Base-by-base conservation (phyloP, 2,797 vertebrate genomes). In the Gobio occitaniae region DNA sequence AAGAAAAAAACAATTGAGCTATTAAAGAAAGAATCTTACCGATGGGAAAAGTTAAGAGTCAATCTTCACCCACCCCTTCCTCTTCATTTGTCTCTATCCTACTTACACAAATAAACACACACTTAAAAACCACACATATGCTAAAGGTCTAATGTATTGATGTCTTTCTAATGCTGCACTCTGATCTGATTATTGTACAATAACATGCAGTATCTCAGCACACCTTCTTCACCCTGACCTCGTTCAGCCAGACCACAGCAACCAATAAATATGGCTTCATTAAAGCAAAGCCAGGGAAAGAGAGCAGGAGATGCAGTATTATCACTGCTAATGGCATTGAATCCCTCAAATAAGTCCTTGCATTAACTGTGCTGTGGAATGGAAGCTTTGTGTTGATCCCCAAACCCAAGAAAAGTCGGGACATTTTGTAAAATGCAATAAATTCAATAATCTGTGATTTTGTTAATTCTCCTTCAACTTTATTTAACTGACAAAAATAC, bases 201-300 rank as follows among this genome's bases (percentile, higher is more conserved):
- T 77, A 81, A 87, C 44, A 78, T 52, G 79, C 50, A 63, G 61
- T 29, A 81, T 80, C 83, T 70, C 78, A 47, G 78, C 44, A 82
- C 54, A 84, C 65, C 86, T 66, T 10, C 15, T 38, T 80, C 61
- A 80, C 50, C 41, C 48, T 44, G 61, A 74, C 41, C 69, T 82
- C 66, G 56, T 56, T 82, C 61, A 78, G 71, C 54, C 79, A 74
- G 21, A 81, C 70, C 68, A 48, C 47, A 71, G 21, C 17, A 65
- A 75, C 75, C 44, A 72, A 56, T 78, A 85, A 84, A 87, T 72
- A 6, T 32, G 52, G 74, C 48, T 74, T 74, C 59, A 79, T 87
- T 66, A 85, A 85, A 87, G 66, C 74, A 48, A 79, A 54, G 74
- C 70, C 70, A 56, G n/a, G 16, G 70, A 69, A 65, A 69, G 32